Base-by-base conservation (phyloP, 92 coral and sea anemone genomes). In the Bergia sp. region DNA sequence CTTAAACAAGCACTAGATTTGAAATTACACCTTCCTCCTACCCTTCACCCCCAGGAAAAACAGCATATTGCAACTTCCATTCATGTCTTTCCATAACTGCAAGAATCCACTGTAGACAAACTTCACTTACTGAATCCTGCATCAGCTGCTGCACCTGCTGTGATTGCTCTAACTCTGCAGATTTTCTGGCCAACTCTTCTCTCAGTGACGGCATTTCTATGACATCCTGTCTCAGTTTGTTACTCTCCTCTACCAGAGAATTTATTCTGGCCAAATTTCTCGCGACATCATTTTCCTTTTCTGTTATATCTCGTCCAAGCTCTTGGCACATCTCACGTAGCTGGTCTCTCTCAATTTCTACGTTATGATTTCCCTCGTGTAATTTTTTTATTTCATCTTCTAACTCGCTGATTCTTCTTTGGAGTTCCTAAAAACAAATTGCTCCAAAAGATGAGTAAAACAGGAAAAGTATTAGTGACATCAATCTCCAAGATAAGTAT, bases 91-190 rank as follows among this genome's bases (percentile, higher is more conserved):
- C 49, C 47, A 83, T 23, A 18, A 11, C 58, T 53, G 13, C 13
- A 1, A 45, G 16, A 53, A 12, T 3, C 58, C 58, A 11, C 2
- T 11, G 16, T 15, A n/a, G 69, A 73, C 86, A 78, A 58, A 57
- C 66, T 38, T 9, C 61, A 75, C 85, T 93, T 87, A 92, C 98
- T 85, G 90, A 89, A 50, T 84, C 87, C 80, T 88, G 89, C 93
- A 91, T 92, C 55, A 91, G 82, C 37, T 77, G 79, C 11, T 55
- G 72, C 47, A 88, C 87, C 11, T 76, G 53, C 36, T 76, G 20
- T 55, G 43, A 55, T 9, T 42, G 72, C 73, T 71, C 75, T 81
- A 67, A 40, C 47, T 65, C 81, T 13, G 67, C 88, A 7, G 81
- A 47, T 37, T 64, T 41, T 50, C 78, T 41, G 6, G 15, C 45